Conservation (phyloP, 2,113 vertebrate genomes). For the Acanthochromis polyacanthus region DNA sequence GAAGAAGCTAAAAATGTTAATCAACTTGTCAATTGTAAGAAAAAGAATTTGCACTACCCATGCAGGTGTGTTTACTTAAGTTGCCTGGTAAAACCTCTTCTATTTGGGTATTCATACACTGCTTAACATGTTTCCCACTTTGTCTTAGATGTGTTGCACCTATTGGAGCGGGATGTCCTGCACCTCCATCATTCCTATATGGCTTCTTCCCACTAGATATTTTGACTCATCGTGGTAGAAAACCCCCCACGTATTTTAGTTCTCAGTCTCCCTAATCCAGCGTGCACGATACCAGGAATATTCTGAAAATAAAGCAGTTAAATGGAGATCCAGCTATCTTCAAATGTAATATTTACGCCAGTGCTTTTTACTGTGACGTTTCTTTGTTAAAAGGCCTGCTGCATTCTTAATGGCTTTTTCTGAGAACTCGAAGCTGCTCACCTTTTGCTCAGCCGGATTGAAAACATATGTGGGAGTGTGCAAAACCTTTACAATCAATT, state of each 20-base stretch:
- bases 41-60: neutral
- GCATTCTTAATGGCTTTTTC: constrained; percentile 2
- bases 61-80: neutral
- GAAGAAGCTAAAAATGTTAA: too few relatives aligned
- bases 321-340: constrained; percentile 11
- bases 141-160: neutral
- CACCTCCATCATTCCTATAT: too few relatives aligned
- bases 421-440: neutral
- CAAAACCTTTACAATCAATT: neutral
- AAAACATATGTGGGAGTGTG: neutral
- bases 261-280: neutral
- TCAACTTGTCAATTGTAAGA: too few relatives aligned
- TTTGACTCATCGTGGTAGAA: neutral
- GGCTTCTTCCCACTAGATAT: neutral
- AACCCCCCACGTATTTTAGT: too few relatives aligned
- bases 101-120: neutral
- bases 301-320: neutral
- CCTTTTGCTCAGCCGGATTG: neutral
- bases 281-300: neutral
- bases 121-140: neutral
- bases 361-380: neutral
- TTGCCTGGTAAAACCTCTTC: neutral
- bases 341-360: constrained; percentile 15
- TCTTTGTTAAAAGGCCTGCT: neutral
- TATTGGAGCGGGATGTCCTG: neutral